A percentile compares a stretch with the other conserved stretches of the same genome.
These are phyloP conservation scores for Drosophila murphyi DNA, from an alignment of 1,140 invertebrate species.

Conservation along the genomic window DNA sequence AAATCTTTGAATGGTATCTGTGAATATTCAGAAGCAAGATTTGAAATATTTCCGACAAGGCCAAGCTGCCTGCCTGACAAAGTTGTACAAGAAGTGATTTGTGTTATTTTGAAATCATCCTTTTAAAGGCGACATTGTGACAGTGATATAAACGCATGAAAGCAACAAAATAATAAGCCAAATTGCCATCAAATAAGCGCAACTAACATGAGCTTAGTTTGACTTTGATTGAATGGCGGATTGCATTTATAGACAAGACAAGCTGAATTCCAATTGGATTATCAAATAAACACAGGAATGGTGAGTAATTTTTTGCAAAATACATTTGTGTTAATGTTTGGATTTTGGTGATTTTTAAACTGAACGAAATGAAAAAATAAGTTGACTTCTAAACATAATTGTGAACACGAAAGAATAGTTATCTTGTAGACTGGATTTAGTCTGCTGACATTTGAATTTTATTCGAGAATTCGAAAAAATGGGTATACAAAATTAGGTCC, in stretches of 20 bases:
- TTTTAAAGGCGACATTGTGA: slow-evolving; percentile 38
- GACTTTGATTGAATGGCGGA: slow-evolving; percentile 28
- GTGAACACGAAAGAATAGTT: too few relatives aligned
- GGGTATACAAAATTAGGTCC: too few relatives aligned
- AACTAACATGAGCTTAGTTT: background rate
- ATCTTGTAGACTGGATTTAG: too few relatives aligned
- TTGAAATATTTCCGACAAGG: slow-evolving; percentile 23
- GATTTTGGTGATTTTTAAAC: background rate
- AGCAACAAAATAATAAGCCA: slow-evolving; percentile 29
- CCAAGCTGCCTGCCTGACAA: slow-evolving; percentile 15
- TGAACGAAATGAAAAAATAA: too few relatives aligned
- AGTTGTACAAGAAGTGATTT: slow-evolving; percentile 8
- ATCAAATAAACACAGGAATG: slow-evolving; percentile 5
- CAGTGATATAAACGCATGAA: slow-evolving; percentile 48
- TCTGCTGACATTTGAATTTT: too few relatives aligned
- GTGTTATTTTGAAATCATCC: slow-evolving; percentile 23
- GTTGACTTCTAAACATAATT: too few relatives aligned
- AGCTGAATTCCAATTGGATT: slow-evolving; percentile 30
- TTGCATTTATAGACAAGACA: background rate
- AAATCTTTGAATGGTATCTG: slow-evolving; percentile 4
- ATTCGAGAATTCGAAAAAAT: too few relatives aligned
- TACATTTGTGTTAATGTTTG: background rate
- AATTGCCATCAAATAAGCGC: slow-evolving; percentile 17
- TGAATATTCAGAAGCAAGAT: background rate
- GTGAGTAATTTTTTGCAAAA: background rate